These are phyloP conservation scores for Brachyistius frenatus DNA, from an alignment of 2,113 vertebrate species.

Conservation along the genomic window DNA sequence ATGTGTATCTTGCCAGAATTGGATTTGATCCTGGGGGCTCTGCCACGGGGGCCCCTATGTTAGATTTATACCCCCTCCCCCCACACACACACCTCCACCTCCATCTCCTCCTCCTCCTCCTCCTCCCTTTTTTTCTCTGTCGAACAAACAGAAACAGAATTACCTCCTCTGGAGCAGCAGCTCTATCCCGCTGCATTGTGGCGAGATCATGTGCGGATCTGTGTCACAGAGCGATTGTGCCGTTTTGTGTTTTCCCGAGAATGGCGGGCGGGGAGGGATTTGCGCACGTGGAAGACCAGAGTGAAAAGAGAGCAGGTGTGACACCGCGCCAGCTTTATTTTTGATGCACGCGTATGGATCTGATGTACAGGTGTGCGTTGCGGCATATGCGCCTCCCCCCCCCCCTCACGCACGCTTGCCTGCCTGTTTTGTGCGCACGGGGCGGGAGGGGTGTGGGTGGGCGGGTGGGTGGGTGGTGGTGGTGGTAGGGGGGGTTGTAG, in stretches of 20 bases:
- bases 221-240: slow-evolving; percentile 84
- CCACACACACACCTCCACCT: slow-evolving; percentile 8
- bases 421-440: slow-evolving; percentile 33
- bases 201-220: slow-evolving; percentile 83
- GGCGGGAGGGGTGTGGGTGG: not conserved
- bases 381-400: slow-evolving; percentile 39
- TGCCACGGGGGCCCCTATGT: slow-evolving; percentile 84
- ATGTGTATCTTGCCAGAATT: slow-evolving; percentile 92
- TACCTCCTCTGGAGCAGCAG: slow-evolving; percentile 80
- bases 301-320: slow-evolving; percentile 26
- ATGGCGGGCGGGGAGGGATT: slow-evolving; percentile 36
- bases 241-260: slow-evolving; percentile 22
- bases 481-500: not conserved
- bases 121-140: slow-evolving; percentile 69
- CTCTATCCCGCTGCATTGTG: slow-evolving; percentile 75
- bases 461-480: too few relatives aligned
- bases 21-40: slow-evolving; percentile 92
- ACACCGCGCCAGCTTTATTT: slow-evolving; percentile 21
- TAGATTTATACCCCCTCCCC: slow-evolving; percentile 83
- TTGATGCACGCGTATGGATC: slow-evolving; percentile 19
- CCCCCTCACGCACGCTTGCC: not conserved
- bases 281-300: slow-evolving; percentile 32
- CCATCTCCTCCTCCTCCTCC: slow-evolving; percentile 61
- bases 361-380: slow-evolving; percentile 49
- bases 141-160: slow-evolving; percentile 91